Evolutionary conservation across 2,888 invertebrate genomes (phyloP).

Genomic region (Drosophila rubida): DNA sequence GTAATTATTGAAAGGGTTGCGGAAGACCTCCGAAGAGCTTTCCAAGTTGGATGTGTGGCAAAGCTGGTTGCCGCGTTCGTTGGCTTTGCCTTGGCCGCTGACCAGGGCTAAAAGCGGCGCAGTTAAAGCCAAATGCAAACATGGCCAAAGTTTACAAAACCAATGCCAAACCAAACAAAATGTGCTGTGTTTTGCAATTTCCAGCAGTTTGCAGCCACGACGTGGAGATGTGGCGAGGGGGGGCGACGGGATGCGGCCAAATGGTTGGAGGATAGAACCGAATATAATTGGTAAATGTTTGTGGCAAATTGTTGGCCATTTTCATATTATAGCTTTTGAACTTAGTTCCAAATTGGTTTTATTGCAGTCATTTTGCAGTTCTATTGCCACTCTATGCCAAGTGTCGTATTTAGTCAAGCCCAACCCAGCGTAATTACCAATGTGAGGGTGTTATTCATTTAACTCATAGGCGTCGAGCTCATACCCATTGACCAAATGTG

Average conservation of each 20-base stretch:
- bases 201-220: background rate
- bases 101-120: constrained; percentile 35
- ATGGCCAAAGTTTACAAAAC: constrained; percentile 42
- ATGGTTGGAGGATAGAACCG: constrained; percentile 17
- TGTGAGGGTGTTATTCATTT: background rate
- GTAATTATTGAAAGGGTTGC: background rate
- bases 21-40: constrained; percentile 12
- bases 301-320: constrained; percentile 68
- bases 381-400: constrained; percentile 15
- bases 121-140: constrained; percentile 57
- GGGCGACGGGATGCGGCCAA: background rate
- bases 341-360: constrained; percentile 67
- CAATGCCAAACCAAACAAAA: constrained; percentile 61
- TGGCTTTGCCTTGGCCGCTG: constrained; percentile 20
- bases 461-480: background rate
- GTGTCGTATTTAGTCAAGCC: constrained; percentile 8
- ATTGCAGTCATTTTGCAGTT: constrained; percentile 48
- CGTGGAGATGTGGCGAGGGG: background rate
- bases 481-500: background rate
- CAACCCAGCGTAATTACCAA: constrained; percentile 6
- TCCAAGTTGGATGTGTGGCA: constrained; percentile 27
- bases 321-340: constrained; percentile 63
- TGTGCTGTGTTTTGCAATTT: constrained; percentile 45
- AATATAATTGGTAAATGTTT: constrained; percentile 73
- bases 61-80: constrained; percentile 20